Conservation (phyloP, 2,113 vertebrate genomes). For the Salvator merianae region DNA sequence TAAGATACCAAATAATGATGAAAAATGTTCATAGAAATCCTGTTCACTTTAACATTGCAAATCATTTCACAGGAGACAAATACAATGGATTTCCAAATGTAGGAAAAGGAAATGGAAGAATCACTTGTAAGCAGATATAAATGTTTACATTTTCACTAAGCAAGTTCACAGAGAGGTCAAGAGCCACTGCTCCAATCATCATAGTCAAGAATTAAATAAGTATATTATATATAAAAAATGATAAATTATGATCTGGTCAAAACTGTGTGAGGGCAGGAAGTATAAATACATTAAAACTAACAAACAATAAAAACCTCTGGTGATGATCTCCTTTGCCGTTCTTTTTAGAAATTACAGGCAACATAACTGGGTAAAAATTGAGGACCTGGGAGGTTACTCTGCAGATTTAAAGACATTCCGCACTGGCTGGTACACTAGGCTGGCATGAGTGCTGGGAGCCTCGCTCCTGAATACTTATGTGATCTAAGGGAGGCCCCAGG, state of each 20-base stretch:
- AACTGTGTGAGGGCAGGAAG: background rate
- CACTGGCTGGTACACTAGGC: too few relatives aligned
- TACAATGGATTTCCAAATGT: background rate
- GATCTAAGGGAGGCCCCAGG: too few relatives aligned
- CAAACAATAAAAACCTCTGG: background rate
- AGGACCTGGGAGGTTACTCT: too few relatives aligned
- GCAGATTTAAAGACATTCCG: too few relatives aligned
- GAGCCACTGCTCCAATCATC: too few relatives aligned
- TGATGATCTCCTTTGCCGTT: background rate
- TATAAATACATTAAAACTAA: background rate
- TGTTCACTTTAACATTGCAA: background rate
- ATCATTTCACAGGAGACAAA: background rate
- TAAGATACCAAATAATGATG: background rate
- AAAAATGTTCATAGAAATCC: background rate
- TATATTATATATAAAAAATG: too few relatives aligned
- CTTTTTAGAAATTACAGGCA: background rate
- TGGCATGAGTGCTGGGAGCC: too few relatives aligned
- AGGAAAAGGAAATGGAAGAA: background rate
- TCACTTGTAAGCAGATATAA: background rate
- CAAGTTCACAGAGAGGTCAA: too few relatives aligned
- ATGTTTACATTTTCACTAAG: too few relatives aligned
- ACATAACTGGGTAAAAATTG: too few relatives aligned
- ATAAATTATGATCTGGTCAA: background rate
- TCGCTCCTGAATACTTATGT: too few relatives aligned
- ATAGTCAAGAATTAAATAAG: too few relatives aligned